phyloP scores from a whole-genome alignment of 2,113 vertebrate species.

The Fregata magnificens region DNA sequence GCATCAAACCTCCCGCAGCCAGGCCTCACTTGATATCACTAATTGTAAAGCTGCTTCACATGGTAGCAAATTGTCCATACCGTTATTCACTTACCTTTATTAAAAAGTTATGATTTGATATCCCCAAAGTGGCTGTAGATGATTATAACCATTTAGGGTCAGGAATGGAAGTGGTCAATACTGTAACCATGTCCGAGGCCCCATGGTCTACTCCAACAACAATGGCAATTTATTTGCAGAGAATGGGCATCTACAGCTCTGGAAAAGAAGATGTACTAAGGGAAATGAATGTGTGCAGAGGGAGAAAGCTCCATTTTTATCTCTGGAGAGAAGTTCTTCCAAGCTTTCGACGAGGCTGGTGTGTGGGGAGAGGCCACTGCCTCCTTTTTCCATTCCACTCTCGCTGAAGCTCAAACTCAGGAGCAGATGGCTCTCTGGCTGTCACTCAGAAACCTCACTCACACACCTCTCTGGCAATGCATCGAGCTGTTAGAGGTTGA shows the following conservation, averaged over 20 bases:
- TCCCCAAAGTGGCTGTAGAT: neutral
- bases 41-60: neutral
- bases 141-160: neutral
- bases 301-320: neutral
- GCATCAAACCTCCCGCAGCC: neutral
- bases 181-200: rapidly evolving
- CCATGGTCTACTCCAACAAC: neutral
- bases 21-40: neutral
- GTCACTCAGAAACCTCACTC: neutral
- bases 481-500: neutral
- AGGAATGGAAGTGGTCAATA: neutral
- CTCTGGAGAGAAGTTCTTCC: neutral
- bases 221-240: neutral
- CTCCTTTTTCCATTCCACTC: neutral
- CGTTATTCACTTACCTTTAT: neutral
- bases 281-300: neutral
- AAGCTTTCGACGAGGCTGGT: neutral
- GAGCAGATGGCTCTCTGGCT: neutral
- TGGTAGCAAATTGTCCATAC: neutral
- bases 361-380: no score
- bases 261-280: neutral
- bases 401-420: neutral
- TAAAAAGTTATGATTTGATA: neutral
- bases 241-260: neutral
- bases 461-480: neutral